Conservation (phyloP, 2,888 invertebrate genomes). For the Chrysolina oricalcia region DNA sequence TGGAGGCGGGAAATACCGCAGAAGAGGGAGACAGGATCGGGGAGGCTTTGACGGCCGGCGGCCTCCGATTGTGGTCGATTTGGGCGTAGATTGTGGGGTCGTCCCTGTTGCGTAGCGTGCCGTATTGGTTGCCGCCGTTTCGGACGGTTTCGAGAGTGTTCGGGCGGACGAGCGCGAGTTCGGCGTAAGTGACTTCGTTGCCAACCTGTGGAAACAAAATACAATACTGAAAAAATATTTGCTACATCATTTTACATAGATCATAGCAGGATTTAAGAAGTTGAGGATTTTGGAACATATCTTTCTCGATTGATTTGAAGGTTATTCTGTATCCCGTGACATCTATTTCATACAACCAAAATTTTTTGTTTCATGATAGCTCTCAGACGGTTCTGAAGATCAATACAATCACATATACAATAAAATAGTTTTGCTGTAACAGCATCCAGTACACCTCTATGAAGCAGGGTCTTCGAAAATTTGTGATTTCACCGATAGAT, state of each 20-base stretch:
- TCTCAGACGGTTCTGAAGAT: too few species aligned
- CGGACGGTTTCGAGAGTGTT: slow-evolving; percentile 72
- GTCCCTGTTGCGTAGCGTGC: slow-evolving; percentile 71
- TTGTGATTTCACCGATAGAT: too few species aligned
- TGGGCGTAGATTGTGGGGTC: slow-evolving; percentile 84
- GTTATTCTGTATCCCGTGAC: too few species aligned
- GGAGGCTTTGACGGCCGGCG: slow-evolving; percentile 70
- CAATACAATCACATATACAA: too few species aligned
- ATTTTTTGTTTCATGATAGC: too few species aligned
- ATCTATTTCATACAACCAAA: too few species aligned
- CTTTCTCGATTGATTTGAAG: too few species aligned
- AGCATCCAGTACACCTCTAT: too few species aligned
- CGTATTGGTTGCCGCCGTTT: slow-evolving; percentile 69
- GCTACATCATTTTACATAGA: not conserved
- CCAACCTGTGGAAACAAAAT: slow-evolving; percentile 60
- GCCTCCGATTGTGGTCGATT: slow-evolving; percentile 80
- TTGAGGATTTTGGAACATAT: too few species aligned
- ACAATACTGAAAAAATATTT: not conserved
- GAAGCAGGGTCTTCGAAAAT: too few species aligned
- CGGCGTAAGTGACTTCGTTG: slow-evolving; percentile 78
- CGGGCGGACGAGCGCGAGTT: slow-evolving; percentile 75
- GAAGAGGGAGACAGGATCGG: slow-evolving; percentile 72
- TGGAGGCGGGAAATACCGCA: slow-evolving; percentile 66
- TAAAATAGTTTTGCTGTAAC: too few species aligned
- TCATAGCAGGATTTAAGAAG: too few species aligned